Evolutionary conservation across 2,113 vertebrate species (phyloP).

Genomic region (Taxidea taxus): DNA sequence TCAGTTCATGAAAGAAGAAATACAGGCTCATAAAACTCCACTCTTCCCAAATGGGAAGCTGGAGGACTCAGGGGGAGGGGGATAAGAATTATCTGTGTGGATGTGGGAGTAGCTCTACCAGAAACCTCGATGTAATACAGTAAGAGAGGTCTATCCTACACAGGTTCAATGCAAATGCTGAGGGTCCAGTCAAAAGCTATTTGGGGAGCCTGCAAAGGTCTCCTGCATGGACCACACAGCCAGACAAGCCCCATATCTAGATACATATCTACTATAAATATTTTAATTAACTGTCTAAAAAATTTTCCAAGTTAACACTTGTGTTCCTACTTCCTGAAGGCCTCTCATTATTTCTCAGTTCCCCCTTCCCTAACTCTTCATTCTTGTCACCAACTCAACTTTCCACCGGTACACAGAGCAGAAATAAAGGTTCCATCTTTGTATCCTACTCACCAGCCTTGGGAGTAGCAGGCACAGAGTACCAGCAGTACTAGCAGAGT

Average conservation of each 20-base stretch:
- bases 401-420: not conserved
- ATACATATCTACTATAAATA: not conserved
- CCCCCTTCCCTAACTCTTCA: not conserved
- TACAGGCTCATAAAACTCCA: not conserved
- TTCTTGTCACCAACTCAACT: not conserved
- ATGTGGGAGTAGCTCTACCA: not conserved
- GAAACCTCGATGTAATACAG: not conserved
- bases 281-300: not conserved
- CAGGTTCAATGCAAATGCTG: not conserved
- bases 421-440: not conserved
- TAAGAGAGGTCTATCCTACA: not conserved
- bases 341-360: not conserved
- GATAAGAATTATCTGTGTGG: not conserved
- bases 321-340: not conserved
- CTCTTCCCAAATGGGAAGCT: not conserved
- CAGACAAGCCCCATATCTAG: not conserved
- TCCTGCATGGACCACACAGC: not conserved
- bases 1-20: not conserved
- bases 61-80: not conserved
- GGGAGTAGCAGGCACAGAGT: not conserved
- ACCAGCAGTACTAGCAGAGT: not conserved
- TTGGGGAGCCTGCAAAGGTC: not conserved
- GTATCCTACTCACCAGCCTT: not conserved
- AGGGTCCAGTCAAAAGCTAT: not conserved
- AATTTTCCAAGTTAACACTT: not conserved